Base-by-base conservation (phyloP, 2,797 vertebrate genomes). In the Iguana delicatissima region DNA sequence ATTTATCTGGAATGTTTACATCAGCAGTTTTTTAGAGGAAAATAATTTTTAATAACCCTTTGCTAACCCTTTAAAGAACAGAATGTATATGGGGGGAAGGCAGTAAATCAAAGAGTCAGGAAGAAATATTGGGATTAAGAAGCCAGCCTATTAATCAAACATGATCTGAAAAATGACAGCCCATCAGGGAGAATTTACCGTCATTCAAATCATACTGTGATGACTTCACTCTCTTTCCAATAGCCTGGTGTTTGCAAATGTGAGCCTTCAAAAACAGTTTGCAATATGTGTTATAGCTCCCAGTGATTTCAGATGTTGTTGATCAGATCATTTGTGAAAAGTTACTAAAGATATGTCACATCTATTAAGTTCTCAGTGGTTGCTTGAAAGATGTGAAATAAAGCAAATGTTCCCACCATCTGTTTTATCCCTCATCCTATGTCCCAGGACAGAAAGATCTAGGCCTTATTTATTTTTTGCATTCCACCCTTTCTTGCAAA, bases 1-100 rank as follows among this genome's bases (percentile, higher is more conserved):
- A 97, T 96, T 97, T 97, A 96, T 96, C 94, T 96, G 95, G 94
- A 94, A 95, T 94, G 93, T 97, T 96, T 96, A 95, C 94, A 96
- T 97, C 96, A 96, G 96, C 96, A 94, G 93, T 96, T 97, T 96
- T 93, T 91, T 86, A 76, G 57, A 22, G 35, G 12, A 73, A 81
- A 50, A n/a, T 0, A 92, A 20, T 3, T 20, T 18, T 59, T 20
- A 92, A 42, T 80, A 92, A 92, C 38, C 4, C 77, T 81, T 86
- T 80, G 62, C 42, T 55, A 52, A 13, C 35, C 62, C 1, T 52
- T 67, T 74, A 72, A 86, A 50, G 77, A 81, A 55, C 42, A 62
- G 74, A 81, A 86, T 81, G 50, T 24, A 64, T 8, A 6, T 0
- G 24, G 32, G 24, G 38, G 13, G 35, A 18, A 50, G 18, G 64